A percentile compares a stretch with the other conserved stretches of the same genome.
These are phyloP conservation scores for Emys orbicularis DNA, from an alignment of 2,797 vertebrate species.

Conservation along the genomic window DNA sequence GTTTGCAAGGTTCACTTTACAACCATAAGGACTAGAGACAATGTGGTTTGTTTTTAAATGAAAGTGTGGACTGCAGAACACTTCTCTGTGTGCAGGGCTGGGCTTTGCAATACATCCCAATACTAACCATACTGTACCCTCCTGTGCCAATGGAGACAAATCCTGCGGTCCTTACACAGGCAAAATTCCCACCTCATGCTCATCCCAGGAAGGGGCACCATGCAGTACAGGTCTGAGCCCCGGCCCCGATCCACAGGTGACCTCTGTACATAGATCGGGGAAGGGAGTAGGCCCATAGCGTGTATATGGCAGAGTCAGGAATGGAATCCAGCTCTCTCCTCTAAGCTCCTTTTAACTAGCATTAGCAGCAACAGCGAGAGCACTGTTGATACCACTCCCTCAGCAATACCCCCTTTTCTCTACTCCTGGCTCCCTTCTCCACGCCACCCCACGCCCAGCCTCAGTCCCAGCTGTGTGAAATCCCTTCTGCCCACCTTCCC, in stretches of 20 bases:
- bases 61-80: not conserved
- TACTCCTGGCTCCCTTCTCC: not conserved
- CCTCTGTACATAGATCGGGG: not conserved
- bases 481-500: not conserved
- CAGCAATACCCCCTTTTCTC: not conserved
- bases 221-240: not conserved
- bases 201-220: not conserved
- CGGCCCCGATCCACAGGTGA: not conserved
- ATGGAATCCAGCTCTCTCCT: accelerated
- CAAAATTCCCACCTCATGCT: not conserved
- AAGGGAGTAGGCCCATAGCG: not conserved
- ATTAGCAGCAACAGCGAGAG: slow-evolving; percentile 5
- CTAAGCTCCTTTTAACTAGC: slow-evolving; percentile 37
- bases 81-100: not conserved
- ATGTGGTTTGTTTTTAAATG: not conserved
- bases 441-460: not conserved
- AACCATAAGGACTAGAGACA: not conserved
- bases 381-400: not conserved
- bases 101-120: not conserved
- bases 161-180: not conserved
- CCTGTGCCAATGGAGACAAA: not conserved
- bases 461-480: accelerated
- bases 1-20: not conserved
- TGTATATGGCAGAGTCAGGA: accelerated
- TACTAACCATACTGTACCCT: not conserved